These are phyloP conservation scores for Morelia viridis DNA, from an alignment of 2,797 vertebrate species.

Conservation along the genomic window DNA sequence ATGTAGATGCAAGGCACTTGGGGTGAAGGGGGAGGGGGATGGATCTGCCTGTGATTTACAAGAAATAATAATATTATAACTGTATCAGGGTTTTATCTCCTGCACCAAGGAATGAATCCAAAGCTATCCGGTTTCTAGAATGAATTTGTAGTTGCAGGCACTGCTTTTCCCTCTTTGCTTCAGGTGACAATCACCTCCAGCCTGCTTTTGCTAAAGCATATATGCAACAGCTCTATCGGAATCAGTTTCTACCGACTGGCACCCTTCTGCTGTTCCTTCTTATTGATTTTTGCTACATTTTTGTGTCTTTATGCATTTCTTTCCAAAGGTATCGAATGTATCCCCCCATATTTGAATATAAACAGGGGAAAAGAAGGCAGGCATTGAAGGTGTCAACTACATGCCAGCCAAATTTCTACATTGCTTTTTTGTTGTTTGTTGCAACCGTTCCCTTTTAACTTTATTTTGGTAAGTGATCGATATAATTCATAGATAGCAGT, in stretches of 20 bases:
- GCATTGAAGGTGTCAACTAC: background rate
- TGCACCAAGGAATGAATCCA: constrained; percentile 6
- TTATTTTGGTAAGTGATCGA: background rate
- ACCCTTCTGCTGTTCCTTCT: background rate
- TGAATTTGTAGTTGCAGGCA: constrained; percentile 3
- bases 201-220: constrained; percentile 13
- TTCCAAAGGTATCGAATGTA: background rate
- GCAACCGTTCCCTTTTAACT: background rate
- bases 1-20: background rate
- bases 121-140: background rate
- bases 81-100: background rate
- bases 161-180: background rate
- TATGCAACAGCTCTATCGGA: constrained; percentile 27
- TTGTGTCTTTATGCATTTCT: background rate
- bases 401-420: background rate
- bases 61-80: constrained; percentile 13
- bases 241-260: constrained; percentile 2
- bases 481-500: background rate
- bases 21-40: background rate
- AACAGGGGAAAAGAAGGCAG: background rate
- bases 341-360: background rate
- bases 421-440: background rate
- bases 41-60: constrained; percentile 21
- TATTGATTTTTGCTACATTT: background rate
- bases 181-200: constrained; percentile 8